These are phyloP conservation scores for Bos javanicus DNA, from an alignment of 2,113 vertebrate genomes.

Conservation along the genomic window DNA sequence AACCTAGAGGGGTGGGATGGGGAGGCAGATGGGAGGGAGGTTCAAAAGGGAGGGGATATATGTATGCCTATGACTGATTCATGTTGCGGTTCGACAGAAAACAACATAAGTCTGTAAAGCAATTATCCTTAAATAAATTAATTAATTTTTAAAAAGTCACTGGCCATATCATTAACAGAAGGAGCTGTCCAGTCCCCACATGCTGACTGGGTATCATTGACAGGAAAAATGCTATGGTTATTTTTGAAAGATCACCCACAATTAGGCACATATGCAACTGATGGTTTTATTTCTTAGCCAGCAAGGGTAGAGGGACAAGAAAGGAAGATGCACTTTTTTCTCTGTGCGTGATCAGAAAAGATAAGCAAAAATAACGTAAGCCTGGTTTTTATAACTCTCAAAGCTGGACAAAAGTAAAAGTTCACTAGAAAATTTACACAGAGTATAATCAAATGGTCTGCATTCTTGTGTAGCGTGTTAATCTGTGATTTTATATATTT, in stretches of 20 bases:
- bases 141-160: background rate
- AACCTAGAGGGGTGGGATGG: background rate
- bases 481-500: background rate
- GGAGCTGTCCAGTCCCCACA: background rate
- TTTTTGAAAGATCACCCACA: background rate
- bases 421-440: background rate
- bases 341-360: background rate
- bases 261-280: background rate
- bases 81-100: background rate
- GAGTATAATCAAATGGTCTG: background rate
- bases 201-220: background rate
- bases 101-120: background rate
- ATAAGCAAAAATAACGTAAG: background rate
- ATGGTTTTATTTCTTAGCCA: background rate
- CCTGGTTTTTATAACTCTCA: background rate
- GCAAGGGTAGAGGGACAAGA: background rate
- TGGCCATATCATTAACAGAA: background rate
- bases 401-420: constrained; percentile 37
- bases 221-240: background rate
- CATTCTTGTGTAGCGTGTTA: background rate
- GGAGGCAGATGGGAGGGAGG: background rate
- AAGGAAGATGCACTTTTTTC: background rate
- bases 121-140: background rate
- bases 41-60: background rate
- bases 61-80: background rate